Base-by-base conservation (phyloP, 1,140 invertebrate genomes). In the Helicoverpa armigera region DNA sequence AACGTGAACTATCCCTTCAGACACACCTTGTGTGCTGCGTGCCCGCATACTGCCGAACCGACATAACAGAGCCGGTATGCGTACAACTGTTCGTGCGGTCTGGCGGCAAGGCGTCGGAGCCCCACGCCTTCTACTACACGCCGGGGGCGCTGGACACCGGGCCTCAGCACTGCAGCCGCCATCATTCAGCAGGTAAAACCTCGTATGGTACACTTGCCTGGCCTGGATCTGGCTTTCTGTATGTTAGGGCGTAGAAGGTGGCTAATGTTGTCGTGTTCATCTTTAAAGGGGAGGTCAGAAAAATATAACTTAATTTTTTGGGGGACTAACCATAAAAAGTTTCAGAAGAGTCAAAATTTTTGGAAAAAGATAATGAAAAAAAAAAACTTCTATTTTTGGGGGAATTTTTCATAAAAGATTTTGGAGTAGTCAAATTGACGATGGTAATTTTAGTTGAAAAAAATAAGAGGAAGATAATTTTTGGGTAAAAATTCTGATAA, bases 11-110 rank as follows among this genome's bases (percentile, higher is more conserved):
- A 65, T 53, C 2, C 43, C 60, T 58, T 65, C 95, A 98, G 98
- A 99, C 98, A n/a, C 98, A 99, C 95, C 95, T 99, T 53, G 98
- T 99, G 5, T 99, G 98, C 94, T 97, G 97, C 63, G 97, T 99
- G 65, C 99, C 99, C 11, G 95, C 97, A 4, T 99, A 98, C 95
- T 94, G 96, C 51, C 95, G 96, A 79, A 90, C 95, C 56, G 94
- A 95, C 85, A 96, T 98, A 35, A 90, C 95, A 14, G 97, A 97
- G 86, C 96, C 97, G 13, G 96, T 98, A 35, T 94, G 93, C 79
- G 97, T 98, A 29, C 97, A 97, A 93, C 93, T 99, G 87, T 97
- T 97, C 85, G 97, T 99, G 35, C 95, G 97, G 9, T 98, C 98
- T 72, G 98, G 97, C 69, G 98, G 97, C 80, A 98, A 98, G 95